Base-by-base conservation (phyloP, 2,797 vertebrate genomes). In the Danio jaintianensis region DNA sequence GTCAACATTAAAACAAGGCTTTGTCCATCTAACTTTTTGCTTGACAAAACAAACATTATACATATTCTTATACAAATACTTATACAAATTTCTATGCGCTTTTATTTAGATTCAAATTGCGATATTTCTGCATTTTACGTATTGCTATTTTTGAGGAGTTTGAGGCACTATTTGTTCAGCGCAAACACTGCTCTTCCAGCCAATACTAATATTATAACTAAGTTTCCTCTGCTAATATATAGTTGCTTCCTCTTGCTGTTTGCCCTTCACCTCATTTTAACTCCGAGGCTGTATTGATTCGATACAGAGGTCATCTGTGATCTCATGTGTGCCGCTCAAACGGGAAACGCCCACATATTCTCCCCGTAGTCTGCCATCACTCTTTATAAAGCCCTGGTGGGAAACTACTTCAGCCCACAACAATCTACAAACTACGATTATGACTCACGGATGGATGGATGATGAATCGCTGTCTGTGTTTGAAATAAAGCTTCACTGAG, bases 401-500 rank as follows among this genome's bases (percentile, higher is more conserved):
- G 52, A 78, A 67, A 45, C 53, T 78, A 47, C 53, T 47, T 58
- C 22, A 68, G 4, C 75, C 63, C 75, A 58, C 75, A n/a, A 67
- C 11, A 67, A 47, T 56, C 64, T 66, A 55, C 74, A 66, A 75
- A 61, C 56, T 50, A 71, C 18, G 6, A 62, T 77, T 59, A 45
- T 63, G 66, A 77, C 22, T 67, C 53, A 81, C 38, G 3, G 29
- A 29, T 29, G 7, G 36, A 68, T 42, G 38, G 7, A 47, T 75
- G 59, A 63, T 42, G n/a, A 75, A 52, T 66, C 12, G 9, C 0
- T 64, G 36, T 74, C 47, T 53, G 50, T 45, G 56, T 59, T 61
- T 76, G 52, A 83, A 71, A 58, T 43, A 78, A 75, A 81, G 68
- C 79, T 75, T 80, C 55, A 80, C 64, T 81, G 63, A 81, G 69